Evolutionary conservation across 2,888 invertebrate genomes (phyloP), one percentile per base, ranked within the genome.

Genomic region (Ernsta delagoae): DNA sequence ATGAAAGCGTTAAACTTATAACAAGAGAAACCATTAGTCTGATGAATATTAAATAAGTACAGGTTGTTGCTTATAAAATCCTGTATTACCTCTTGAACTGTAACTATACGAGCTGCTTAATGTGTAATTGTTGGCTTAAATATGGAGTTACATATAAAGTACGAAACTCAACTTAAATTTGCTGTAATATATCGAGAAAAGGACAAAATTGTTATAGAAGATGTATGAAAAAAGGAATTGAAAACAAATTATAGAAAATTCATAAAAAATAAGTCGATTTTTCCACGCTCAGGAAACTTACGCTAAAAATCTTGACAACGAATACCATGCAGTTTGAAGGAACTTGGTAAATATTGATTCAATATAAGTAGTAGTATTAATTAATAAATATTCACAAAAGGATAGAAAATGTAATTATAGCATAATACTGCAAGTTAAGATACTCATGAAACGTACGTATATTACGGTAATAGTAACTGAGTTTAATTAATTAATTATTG

Each of bases 51-150:
- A 63, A 63, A 69, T 63, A 24, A 34, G 41, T 16, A 31, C 41
- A 63, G 57, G 68, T 57, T 48, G 59, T 63, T 63, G 63, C 59
- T 63, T 69, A 69, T 69, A 59, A 63, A 69, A 53, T 57, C 63
- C 59, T 34, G 39, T 59, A 69, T 61, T 50, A 68, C 43, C 61
- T 36, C 36, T 61, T 16, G 36, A 67, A 43, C 50, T 36, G 24
- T 5, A 43, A 31, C 31, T 53, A n/a, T 36, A 54, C 6, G n/a
- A 41, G 36, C 45, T 54, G 54, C 53, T 8, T 12, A 36, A n/a
- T 7, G 57, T 3, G 36, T 6, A 57, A 57, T 36, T 36, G 34
- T 57, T 57, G 12, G 12, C 11, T 34, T 34, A 50, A 50, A 50
- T 45, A 45, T 36, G 34, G 5, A 57, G 34, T 7, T 12, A 57